A percentile compares a stretch with the other conserved stretches of the same genome.
phyloP scores from a whole-genome alignment of 2,113 vertebrate species.

The Dinomys branickii region DNA sequence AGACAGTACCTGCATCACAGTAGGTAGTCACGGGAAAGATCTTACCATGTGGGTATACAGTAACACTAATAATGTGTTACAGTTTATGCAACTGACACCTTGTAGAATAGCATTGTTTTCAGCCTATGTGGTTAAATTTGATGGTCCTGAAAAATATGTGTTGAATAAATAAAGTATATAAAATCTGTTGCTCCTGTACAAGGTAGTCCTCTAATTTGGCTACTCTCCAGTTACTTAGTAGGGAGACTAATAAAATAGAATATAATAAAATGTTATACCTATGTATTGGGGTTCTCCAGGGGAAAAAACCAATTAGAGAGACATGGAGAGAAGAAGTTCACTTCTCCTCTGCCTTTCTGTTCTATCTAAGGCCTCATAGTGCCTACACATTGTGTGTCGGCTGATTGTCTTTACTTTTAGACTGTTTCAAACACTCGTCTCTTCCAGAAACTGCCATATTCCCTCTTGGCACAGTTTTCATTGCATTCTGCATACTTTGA shows the following conservation, averaged over 20 bases:
- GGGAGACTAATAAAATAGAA: neutral
- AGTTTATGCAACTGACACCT: neutral
- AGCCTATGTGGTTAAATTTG: neutral
- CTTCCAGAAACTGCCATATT: neutral
- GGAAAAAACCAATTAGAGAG: neutral
- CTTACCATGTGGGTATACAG: neutral
- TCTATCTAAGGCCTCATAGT: neutral
- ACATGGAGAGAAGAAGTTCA: neutral
- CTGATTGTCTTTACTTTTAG: neutral
- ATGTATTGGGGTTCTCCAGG: neutral
- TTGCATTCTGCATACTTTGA: neutral
- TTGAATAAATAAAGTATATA: neutral
- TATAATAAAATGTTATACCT: neutral
- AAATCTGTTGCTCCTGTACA: neutral
- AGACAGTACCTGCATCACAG: neutral
- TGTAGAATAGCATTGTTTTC: neutral
- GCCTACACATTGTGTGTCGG: neutral
- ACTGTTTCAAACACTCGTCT: neutral
- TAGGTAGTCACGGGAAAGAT: neutral
- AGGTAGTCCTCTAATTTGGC: neutral
- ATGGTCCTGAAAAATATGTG: neutral
- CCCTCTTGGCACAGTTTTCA: neutral
- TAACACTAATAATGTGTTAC: neutral
- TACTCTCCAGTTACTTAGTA: neutral
- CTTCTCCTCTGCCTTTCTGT: neutral